Evolutionary conservation across 2,888 invertebrate genomes (phyloP).

Genomic region (Leptopterna dolabrata): DNA sequence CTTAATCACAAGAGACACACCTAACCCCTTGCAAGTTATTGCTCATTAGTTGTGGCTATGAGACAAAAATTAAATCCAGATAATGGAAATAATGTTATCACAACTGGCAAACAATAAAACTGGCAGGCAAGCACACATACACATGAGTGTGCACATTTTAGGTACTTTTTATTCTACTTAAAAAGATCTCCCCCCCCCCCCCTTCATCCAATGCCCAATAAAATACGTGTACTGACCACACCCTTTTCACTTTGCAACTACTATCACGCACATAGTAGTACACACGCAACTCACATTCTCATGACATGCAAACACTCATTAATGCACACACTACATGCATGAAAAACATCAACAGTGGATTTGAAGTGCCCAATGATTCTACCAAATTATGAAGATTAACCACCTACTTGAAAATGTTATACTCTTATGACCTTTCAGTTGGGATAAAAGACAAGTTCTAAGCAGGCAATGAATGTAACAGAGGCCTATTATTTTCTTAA

Average conservation of each 20-base stretch:
- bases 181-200: background rate
- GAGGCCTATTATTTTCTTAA: constrained; percentile 5
- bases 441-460: background rate
- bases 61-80: constrained; percentile 30
- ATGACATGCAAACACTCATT: constrained; percentile 11
- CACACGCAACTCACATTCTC: constrained; percentile 18
- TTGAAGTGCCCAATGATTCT: background rate
- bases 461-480: background rate
- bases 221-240: constrained; percentile 13
- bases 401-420: background rate
- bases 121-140: constrained; percentile 26
- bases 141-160: background rate
- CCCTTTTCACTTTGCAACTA: background rate
- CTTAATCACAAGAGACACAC: constrained; percentile 43
- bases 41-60: constrained; percentile 47
- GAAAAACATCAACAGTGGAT: constrained; percentile 15
- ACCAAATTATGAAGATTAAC: background rate
- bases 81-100: constrained; percentile 31
- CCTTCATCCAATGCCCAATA: background rate
- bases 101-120: constrained; percentile 16
- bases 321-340: constrained; percentile 43
- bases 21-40: constrained; percentile 52
- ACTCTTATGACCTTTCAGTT: background rate
- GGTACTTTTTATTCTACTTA: background rate
- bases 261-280: constrained; percentile 28